These are phyloP conservation scores for Gymnoscopelus microlampas DNA, from an alignment of 2,797 vertebrate species.

Conservation along the genomic window DNA sequence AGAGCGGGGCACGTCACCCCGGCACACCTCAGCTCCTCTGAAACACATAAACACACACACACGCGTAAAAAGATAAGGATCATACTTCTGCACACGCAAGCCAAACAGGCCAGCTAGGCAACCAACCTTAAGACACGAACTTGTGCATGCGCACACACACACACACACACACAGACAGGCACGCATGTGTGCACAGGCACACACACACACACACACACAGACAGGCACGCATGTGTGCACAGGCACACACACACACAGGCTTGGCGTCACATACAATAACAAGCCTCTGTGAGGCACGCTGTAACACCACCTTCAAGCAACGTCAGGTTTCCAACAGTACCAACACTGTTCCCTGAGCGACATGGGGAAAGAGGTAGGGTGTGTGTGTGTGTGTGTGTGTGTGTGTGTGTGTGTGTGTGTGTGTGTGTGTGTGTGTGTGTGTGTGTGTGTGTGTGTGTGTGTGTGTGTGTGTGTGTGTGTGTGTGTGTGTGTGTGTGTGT, in stretches of 20 bases:
- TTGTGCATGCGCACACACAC: neutral
- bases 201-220: too few relatives aligned
- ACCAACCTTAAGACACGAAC: neutral
- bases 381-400: constrained; percentile 19
- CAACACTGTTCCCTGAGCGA: constrained; percentile 37
- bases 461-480: constrained; percentile 14
- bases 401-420: constrained; percentile 10
- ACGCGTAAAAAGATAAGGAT: neutral
- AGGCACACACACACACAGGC: constrained; percentile 5
- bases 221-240: neutral
- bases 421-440: constrained; percentile 12
- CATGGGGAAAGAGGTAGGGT: neutral
- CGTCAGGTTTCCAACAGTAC: constrained; percentile 30
- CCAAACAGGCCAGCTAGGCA: neutral
- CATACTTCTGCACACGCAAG: constrained; percentile 3
- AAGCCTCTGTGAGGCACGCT: constrained; percentile 14
- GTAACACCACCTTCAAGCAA: constrained; percentile 6
- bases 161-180: too few relatives aligned
- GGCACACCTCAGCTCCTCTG: constrained; percentile 80
- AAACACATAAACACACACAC: constrained; percentile 37
- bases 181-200: neutral
- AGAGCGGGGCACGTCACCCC: constrained; percentile 72
- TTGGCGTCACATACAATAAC: constrained; percentile 12
- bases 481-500: constrained; percentile 11
- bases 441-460: constrained; percentile 4